A percentile compares a stretch with the other conserved stretches of the same genome.
phyloP scores from a whole-genome alignment of 1,140 invertebrate species.

The Cyclargus thomasi region DNA sequence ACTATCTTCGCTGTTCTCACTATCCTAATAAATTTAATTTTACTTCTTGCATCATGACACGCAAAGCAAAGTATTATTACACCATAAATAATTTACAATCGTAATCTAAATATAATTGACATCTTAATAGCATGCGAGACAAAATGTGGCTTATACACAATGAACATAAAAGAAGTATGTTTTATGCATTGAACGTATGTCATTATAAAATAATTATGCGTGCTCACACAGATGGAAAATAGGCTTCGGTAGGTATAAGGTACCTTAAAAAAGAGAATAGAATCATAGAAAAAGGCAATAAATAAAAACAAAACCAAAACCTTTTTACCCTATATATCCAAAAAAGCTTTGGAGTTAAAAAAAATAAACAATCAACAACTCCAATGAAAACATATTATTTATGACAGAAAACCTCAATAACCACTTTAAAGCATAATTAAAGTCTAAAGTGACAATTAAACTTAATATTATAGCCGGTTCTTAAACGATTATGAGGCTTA shows the following conservation, averaged over 20 bases:
- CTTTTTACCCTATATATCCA: too few species aligned
- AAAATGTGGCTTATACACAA: background rate
- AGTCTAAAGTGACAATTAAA: too few species aligned
- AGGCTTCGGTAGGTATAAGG: too few species aligned
- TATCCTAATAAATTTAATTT: background rate
- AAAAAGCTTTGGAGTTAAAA: too few species aligned
- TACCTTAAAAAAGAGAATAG: too few species aligned
- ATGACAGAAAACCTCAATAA: too few species aligned
- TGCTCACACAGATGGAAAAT: too few species aligned
- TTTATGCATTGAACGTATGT: background rate
- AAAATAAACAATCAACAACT: too few species aligned
- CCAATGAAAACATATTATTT: too few species aligned
- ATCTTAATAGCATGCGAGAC: background rate
- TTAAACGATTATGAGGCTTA: background rate
- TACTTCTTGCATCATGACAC: background rate
- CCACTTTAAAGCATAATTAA: too few species aligned
- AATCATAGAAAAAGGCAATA: too few species aligned
- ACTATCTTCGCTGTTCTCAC: background rate
- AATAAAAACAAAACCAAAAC: too few species aligned
- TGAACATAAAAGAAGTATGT: background rate
- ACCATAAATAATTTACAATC: background rate
- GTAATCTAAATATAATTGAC: conserved; percentile 14
- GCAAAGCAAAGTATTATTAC: background rate
- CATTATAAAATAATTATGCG: background rate
- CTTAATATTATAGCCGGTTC: background rate